Base-by-base conservation (phyloP, 1,140 invertebrate species). In the Bilobella aurantiaca region DNA sequence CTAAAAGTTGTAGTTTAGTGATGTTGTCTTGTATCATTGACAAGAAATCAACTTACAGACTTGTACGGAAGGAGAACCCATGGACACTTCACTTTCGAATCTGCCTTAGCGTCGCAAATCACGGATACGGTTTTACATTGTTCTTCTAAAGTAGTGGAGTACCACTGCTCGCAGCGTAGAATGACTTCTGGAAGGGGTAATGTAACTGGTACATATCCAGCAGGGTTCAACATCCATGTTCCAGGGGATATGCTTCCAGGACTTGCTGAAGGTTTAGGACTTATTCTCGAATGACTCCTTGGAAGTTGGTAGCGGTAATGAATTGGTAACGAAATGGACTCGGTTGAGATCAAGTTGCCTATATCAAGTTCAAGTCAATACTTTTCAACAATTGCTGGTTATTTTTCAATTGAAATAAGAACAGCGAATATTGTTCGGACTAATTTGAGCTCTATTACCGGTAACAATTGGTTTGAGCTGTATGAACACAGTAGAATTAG, bases 271-370 rank as follows among this genome's bases (percentile, higher is more conserved):
- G 56, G 62, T 2, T 56, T 61, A 23, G 58, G 57, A 29, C 64
- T 57, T 25, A 69, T 57, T n/a, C 70, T 23, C 12, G 71, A 69
- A 65, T 72, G 71, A 63, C 71, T 72, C 8, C 65, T 21, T 16
- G 71, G 71, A 32, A 58, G 63, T 56, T 72, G 71, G 53, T 72
- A 72, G 1, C 71, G 68, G 60, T 69, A 72, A 31, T 72, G 71
- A 53, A 72, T 66, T 32, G 71, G 71, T 16, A 72, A 61, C 47
- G 58, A 64, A 8, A 72, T 47, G 23, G 64, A 57, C 14, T 53
- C 61, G 23, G 65, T 72, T 32, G 71, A 63, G 32, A 72, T 68
- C 64, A 72, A 47, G 31, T 72, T 72, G 12, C 70, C 70, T 70
- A 27, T 16, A 66, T 32, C 12, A 49, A 31, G 34, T 8, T 49